Conservation (phyloP, 2,113 vertebrate genomes). For the Peromyscus californicus region DNA sequence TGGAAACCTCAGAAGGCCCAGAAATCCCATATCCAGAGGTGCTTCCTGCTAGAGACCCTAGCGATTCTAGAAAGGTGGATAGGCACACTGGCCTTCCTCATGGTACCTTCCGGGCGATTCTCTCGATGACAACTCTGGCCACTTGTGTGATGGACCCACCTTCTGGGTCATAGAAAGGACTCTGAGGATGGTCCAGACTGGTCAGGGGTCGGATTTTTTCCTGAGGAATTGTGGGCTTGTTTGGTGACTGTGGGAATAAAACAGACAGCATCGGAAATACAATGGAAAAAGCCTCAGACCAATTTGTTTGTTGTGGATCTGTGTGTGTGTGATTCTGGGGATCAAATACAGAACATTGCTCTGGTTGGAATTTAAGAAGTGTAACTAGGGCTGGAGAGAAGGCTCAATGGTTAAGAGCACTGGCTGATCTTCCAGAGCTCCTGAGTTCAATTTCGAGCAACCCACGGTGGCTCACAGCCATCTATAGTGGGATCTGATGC, state of each 20-base stretch:
- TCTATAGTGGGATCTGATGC: not conserved
- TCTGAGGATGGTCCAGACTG: slow-evolving; percentile 97
- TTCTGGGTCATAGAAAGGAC: slow-evolving; percentile 99
- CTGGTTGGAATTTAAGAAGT: slow-evolving; percentile 22
- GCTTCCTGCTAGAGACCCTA: not conserved
- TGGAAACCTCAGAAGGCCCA: not conserved
- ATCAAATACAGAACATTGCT: not conserved
- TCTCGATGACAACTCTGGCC: slow-evolving; percentile 95
- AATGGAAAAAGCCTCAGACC: not conserved
- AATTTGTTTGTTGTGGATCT: slow-evolving; percentile 5
- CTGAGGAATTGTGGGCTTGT: slow-evolving; percentile 93
- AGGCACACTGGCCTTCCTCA: not conserved
- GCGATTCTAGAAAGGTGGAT: not conserved
- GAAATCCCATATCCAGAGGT: not conserved
- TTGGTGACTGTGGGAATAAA: slow-evolving; percentile 92
- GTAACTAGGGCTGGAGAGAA: not conserved
- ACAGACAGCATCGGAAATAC: not conserved
- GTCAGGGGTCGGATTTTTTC: slow-evolving; percentile 98
- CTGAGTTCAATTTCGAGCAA: not conserved
- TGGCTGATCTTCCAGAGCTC: not conserved
- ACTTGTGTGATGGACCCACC: slow-evolving; percentile 97
- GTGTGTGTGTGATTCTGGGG: not conserved
- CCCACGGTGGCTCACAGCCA: not conserved
- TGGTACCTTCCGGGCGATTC: slow-evolving; percentile 97
- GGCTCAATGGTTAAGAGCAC: not conserved